phyloP scores from a whole-genome alignment of 2,888 invertebrate genomes.

The Agrochola litura region DNA sequence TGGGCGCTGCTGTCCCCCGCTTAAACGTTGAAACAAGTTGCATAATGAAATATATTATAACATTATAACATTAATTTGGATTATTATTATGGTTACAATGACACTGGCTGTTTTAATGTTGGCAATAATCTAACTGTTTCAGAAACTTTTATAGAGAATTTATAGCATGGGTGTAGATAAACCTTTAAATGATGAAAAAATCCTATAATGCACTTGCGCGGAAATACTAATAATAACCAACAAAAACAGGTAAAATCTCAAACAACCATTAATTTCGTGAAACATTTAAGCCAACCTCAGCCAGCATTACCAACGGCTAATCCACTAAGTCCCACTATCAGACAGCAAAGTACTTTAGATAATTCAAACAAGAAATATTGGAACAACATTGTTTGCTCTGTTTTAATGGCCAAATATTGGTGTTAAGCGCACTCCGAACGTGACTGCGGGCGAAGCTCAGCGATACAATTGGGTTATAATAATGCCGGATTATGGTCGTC shows the following conservation, averaged over 20 bases:
- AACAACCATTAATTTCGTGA: conserved; percentile 30
- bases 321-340: conserved; percentile 59
- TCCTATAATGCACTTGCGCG: background rate
- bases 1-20: too few species aligned
- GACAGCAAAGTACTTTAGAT: conserved; percentile 59
- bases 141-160: too few species aligned
- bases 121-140: too few species aligned
- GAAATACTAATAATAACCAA: background rate
- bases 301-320: conserved; percentile 52
- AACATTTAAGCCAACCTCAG: conserved; percentile 44
- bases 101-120: too few species aligned
- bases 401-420: conserved; percentile 81
- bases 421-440: conserved; percentile 68
- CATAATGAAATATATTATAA: too few species aligned
- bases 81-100: too few species aligned
- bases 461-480: conserved; percentile 59
- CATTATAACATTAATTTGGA: too few species aligned
- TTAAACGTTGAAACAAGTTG: too few species aligned
- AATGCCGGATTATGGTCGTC: conserved; percentile 40
- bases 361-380: conserved; percentile 73
- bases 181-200: background rate
- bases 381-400: conserved; percentile 72
- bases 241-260: conserved; percentile 21
- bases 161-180: background rate
- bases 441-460: conserved; percentile 65